Conservation (phyloP, 2,113 vertebrate genomes). For the Paramormyrops kingsleyae region DNA sequence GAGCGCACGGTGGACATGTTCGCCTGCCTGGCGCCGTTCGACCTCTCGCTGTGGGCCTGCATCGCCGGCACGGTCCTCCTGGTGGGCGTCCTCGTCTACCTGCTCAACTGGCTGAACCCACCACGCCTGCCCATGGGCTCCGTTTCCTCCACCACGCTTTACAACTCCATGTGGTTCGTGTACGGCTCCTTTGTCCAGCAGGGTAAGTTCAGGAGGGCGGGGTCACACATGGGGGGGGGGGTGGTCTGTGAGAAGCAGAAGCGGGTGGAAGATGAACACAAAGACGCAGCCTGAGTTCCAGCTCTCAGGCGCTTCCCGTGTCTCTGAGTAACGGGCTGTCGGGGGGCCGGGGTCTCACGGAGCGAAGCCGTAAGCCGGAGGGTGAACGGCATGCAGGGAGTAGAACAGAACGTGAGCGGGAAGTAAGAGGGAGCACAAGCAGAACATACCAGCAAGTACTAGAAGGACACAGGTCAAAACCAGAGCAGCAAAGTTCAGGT, state of each 20-base stretch:
- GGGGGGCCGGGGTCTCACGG: neutral
- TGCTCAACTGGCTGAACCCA: conserved; percentile 96
- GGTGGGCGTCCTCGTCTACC: conserved; percentile 88
- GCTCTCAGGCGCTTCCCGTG: neutral
- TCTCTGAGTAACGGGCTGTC: conserved; percentile 13
- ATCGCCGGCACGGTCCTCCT: conserved; percentile 92
- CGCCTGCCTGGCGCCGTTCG: conserved; percentile 91
- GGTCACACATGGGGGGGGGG: neutral
- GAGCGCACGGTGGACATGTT: conserved; percentile 97
- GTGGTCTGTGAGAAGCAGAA: neutral
- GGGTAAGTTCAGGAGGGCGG: conserved; percentile 66
- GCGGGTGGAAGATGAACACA: neutral
- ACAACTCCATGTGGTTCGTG: conserved; percentile 99
- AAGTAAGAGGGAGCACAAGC: neutral
- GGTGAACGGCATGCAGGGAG: neutral
- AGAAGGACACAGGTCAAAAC: neutral
- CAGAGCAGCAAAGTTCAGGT: neutral
- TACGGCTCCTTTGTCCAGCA: conserved; percentile 97
- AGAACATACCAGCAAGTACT: neutral
- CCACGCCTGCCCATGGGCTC: conserved; percentile 93
- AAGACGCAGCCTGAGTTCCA: neutral
- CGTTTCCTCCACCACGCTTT: conserved; percentile 91
- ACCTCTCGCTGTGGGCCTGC: conserved; percentile 95
- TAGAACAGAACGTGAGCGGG: neutral
- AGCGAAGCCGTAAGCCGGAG: conserved; percentile 17